These are phyloP conservation scores for Oreochromis niloticus DNA, from an alignment of 2,113 vertebrate species.

Conservation along the genomic window DNA sequence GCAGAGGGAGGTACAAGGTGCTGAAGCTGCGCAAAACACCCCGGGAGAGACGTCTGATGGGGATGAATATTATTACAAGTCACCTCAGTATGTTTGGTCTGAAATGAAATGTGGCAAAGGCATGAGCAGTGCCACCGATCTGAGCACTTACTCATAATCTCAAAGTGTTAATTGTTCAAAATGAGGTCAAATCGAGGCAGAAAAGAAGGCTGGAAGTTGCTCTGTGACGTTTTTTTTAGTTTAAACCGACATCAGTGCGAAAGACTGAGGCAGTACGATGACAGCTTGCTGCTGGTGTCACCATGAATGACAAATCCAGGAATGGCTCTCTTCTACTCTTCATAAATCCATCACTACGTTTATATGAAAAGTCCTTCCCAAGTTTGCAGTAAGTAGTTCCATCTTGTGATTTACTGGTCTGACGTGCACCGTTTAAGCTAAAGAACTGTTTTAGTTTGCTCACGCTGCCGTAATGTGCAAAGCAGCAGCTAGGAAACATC, in stretches of 20 bases:
- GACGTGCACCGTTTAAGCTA: not conserved
- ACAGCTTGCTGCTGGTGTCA: not conserved
- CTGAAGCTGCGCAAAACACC: conserved; percentile 51
- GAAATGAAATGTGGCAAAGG: not conserved
- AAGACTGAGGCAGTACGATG: not conserved
- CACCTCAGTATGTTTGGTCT: not conserved
- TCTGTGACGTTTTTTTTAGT: not conserved
- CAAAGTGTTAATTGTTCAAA: conserved; percentile 4
- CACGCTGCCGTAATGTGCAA: not conserved
- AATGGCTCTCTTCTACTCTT: not conserved
- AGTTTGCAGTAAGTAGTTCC: not conserved
- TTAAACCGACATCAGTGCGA: not conserved
- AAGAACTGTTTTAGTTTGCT: not conserved
- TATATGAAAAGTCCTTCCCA: not conserved
- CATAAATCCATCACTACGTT: not conserved
- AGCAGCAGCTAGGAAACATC: not conserved
- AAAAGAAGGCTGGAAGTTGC: not conserved
- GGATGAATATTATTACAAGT: conserved; percentile 25
- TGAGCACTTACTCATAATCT: not conserved
- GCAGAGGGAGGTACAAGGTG: not conserved
- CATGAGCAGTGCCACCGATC: not conserved
- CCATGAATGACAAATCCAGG: not conserved
- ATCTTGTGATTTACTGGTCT: not conserved
- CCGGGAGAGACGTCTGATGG: conserved; percentile 17
- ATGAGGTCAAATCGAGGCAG: not conserved